Base-by-base conservation (phyloP, 2,113 vertebrate genomes). In the Pituophis catenifer region DNA sequence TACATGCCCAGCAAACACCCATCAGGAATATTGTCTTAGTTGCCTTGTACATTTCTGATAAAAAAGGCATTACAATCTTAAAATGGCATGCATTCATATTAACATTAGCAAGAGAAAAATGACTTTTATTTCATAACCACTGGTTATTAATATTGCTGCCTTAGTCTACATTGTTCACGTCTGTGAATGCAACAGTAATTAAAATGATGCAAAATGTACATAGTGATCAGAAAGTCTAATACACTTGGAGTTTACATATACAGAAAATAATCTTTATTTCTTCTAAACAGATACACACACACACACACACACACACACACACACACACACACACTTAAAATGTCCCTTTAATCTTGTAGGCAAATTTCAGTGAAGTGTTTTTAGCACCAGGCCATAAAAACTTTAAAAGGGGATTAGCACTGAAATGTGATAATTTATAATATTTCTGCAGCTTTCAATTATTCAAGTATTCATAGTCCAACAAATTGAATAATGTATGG, bases 401-500 rank as follows among this genome's bases (percentile, higher is more conserved):
- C 96, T 97, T 50, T 87, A 90, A 97, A 97, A 97, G 97, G 93
- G 92, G 94, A 92, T 96, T 97, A 97, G 96, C 96, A 97, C 93
- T 94, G 94, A 89, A 94, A 96, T 96, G 93, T 95, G 96, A 95
- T 97, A 98, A 98, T 98, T 98, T 97, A 97, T 97, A 98, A 97
- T 96, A 98, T 96, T 97, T 96, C 96, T 96, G 93, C 96, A 95
- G 95, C 95, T 98, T 98, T 98, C 97, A 98, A 97, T 98, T 98
- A 97, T 97, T 97, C 98, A 97, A 96, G 96, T 97, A 97, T 95
- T 97, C 96, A 97, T 97, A 97, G 96, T 95, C 96, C 97, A 98
- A 98, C 98, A 98, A 98, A 98, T 96, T 98, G 97, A 98, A 98
- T 97, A 97, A 98, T 97, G 97, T 98, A 97, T 97, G 93, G 96